phyloP scores from a whole-genome alignment of 2,113 vertebrate genomes.

The Pedionomus torquatus region DNA sequence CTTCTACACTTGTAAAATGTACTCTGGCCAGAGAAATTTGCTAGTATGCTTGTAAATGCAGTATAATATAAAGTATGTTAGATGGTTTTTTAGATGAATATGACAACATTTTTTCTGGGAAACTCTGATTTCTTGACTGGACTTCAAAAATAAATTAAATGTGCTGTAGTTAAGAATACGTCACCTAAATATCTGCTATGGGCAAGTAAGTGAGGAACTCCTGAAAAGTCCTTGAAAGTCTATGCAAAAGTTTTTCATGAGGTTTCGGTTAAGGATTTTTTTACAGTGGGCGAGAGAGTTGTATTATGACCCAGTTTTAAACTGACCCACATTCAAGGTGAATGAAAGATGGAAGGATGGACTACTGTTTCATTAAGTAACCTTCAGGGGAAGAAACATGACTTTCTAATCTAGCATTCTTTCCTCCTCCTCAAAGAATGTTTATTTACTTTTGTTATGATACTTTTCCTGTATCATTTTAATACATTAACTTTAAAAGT shows the following conservation, averaged over 20 bases:
- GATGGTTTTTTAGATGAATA: not conserved
- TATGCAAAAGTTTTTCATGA: not conserved
- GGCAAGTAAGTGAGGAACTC: not conserved
- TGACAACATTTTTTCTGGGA: not conserved
- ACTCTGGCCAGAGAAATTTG: not conserved
- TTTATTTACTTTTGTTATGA: not conserved
- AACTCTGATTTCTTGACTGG: not conserved
- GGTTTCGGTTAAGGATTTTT: not conserved
- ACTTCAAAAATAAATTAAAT: not conserved
- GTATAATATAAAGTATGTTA: not conserved
- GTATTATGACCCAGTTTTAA: not conserved
- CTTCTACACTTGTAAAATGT: not conserved
- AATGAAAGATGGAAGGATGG: not conserved
- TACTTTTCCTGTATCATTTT: not conserved
- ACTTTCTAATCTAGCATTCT: not conserved
- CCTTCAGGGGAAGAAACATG: not conserved
- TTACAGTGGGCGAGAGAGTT: not conserved
- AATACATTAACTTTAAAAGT: too few species aligned
- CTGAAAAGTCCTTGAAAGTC: not conserved
- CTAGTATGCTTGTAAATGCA: not conserved
- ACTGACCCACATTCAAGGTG: not conserved
- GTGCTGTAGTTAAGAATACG: not conserved
- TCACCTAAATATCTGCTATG: not conserved
- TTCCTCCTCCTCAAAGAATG: not conserved
- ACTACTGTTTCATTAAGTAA: not conserved